These are phyloP conservation scores for Lithosia quadra DNA, from an alignment of 2,888 invertebrate genomes.

Conservation along the genomic window DNA sequence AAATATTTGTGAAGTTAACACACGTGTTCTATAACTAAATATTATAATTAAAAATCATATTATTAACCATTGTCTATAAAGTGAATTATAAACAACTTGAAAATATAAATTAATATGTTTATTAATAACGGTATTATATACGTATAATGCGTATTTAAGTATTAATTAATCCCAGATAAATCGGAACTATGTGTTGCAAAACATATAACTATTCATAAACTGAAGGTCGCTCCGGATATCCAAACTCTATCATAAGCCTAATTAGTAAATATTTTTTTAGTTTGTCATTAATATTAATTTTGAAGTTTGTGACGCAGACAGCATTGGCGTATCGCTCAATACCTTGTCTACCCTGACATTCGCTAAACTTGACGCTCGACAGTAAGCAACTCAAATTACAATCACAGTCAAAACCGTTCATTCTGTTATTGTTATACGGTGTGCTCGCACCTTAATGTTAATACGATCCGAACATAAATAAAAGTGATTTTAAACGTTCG, in stretches of 20 bases:
- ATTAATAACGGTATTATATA: background rate
- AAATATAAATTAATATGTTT: too few species aligned
- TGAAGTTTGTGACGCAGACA: slow-evolving; percentile 27
- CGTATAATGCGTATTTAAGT: background rate
- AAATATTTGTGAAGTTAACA: background rate
- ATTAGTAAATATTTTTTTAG: background rate
- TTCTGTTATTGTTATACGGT: slow-evolving; percentile 49
- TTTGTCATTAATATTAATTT: slow-evolving; percentile 14
- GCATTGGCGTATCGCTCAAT: slow-evolving; percentile 44
- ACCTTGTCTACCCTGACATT: slow-evolving; percentile 77
- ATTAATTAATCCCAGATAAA: background rate
- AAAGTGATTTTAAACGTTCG: slow-evolving; percentile 32
- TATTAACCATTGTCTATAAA: background rate
- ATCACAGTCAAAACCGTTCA: slow-evolving; percentile 50
- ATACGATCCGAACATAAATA: slow-evolving; percentile 31
- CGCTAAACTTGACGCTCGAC: slow-evolving; percentile 61
- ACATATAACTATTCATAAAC: background rate
- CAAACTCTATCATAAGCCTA: slow-evolving; percentile 2
- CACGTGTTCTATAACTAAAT: background rate
- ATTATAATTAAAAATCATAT: background rate
- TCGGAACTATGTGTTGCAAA: background rate
- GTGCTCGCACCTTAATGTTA: slow-evolving; percentile 41
- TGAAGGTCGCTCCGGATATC: slow-evolving; percentile 6
- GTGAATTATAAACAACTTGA: background rate
- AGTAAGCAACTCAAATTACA: slow-evolving; percentile 51